Base-by-base conservation (phyloP, 2,113 vertebrate species). In the Datnioides undecimradiatus region DNA sequence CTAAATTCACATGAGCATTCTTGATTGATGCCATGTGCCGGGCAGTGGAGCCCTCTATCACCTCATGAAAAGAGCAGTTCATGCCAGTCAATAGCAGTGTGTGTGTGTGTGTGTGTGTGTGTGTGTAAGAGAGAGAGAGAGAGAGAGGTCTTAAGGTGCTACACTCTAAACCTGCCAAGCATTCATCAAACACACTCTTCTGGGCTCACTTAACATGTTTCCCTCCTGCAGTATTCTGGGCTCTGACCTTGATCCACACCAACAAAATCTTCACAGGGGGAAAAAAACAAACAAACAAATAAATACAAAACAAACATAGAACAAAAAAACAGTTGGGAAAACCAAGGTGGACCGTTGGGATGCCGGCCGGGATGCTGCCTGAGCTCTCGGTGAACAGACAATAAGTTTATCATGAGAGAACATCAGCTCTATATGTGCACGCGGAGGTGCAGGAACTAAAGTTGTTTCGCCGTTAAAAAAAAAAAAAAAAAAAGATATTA, bases 111-210 rank as follows among this genome's bases (percentile, higher is more conserved):
- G 17, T 55, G 69, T 55, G 62, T 54, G 63, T 34, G 55, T 40
- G 64, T n/a, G n/a, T n/a, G n/a, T n/a, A n/a, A n/a, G n/a, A n/a
- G n/a, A n/a, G n/a, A n/a, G n/a, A n/a, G n/a, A n/a, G n/a, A n/a
- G n/a, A n/a, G n/a, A 48, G 46, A 36, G 43, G 79, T 79, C 66
- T 91, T 90, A 72, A 87, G 82, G 88, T 21, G 12, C 69, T 85
- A 69, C 72, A 60, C 81, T 84, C 60, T 79, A 74, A 87, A 89
- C 64, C 77, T 90, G 85, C 85, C 82, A 91, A 77, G 45, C 77
- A 84, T 84, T 65, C 83, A 90, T 90, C 90, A 91, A 78, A 86
- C 65, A 73, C 79, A 71, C 63, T 85, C 73, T 69, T 79, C 78
- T 75, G 25, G 45, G 73, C 77, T 83, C 76, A 67, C 63, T 83